phyloP scores from a whole-genome alignment of 1,140 invertebrate species.

The Helicoverpa armigera region DNA sequence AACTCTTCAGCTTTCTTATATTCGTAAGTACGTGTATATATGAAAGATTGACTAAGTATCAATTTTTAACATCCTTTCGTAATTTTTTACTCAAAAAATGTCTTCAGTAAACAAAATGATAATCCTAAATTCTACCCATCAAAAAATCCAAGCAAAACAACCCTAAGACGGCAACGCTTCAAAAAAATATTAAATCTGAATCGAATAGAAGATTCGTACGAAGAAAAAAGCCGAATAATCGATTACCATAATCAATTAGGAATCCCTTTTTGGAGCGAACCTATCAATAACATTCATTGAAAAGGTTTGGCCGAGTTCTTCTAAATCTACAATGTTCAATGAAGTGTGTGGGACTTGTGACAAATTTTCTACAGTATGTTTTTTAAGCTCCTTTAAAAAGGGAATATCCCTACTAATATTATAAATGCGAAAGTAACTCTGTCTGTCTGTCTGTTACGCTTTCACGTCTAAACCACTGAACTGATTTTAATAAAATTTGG shows the following conservation, averaged over 20 bases:
- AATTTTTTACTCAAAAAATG: not conserved
- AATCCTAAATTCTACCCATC: not conserved
- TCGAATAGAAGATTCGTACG: not conserved
- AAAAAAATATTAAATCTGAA: conserved; percentile 13
- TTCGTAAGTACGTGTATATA: too few species aligned
- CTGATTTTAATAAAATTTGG: too few species aligned
- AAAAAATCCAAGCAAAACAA: not conserved
- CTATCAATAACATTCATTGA: conserved; percentile 34
- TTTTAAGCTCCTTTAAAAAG: too few species aligned
- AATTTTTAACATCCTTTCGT: not conserved
- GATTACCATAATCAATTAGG: conserved; percentile 38
- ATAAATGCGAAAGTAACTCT: too few species aligned
- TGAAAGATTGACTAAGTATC: too few species aligned
- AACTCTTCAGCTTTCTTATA: too few species aligned
- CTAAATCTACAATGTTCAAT: conserved; percentile 20
- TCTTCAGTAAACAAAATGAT: not conserved
- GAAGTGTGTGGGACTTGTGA: too few species aligned
- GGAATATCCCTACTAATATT: too few species aligned
- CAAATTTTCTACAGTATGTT: too few species aligned
- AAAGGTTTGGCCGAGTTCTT: conserved; percentile 11
- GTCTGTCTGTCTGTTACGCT: too few species aligned
- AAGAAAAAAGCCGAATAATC: conserved; percentile 16
- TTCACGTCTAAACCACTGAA: too few species aligned
- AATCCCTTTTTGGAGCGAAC: not conserved
- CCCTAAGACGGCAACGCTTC: not conserved